Percentiles rank a stretch among this genome's conserved stretches.
phyloP scores from a whole-genome alignment of 2,113 vertebrate genomes.

The Gambusia affinis region DNA sequence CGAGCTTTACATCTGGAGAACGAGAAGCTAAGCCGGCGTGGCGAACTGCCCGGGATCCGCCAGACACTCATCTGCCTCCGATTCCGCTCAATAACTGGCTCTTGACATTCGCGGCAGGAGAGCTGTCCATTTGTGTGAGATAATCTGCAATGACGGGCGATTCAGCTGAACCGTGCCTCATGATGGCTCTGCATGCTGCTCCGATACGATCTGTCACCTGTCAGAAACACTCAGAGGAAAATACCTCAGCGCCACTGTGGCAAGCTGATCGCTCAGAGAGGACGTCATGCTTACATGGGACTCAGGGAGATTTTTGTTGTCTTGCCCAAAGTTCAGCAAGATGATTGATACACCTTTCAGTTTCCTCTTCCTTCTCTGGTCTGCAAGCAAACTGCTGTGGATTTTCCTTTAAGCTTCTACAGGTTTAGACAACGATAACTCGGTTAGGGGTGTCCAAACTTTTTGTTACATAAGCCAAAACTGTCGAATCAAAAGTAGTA shows the following conservation, averaged over 20 bases:
- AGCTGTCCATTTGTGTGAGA: conserved; percentile 43
- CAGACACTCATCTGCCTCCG: conserved; percentile 31
- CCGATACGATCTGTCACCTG: conserved; percentile 61
- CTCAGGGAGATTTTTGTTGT: not conserved
- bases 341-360: not conserved
- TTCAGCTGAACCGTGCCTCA: conserved; percentile 29
- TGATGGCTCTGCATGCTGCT: conserved; percentile 27
- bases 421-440: too few relatives aligned
- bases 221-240: conserved; percentile 47
- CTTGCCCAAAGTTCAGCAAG: conserved; percentile 1
- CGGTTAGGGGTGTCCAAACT: too few relatives aligned
- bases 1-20: conserved; percentile 51
- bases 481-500: too few relatives aligned
- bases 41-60: conserved; percentile 43
- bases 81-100: conserved; percentile 50
- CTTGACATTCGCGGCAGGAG: conserved; percentile 56
- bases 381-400: too few relatives aligned
- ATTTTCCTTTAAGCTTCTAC: too few relatives aligned
- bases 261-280: conserved; percentile 25
- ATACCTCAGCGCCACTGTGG: conserved; percentile 28
- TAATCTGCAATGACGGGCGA: conserved; percentile 39
- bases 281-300: conserved; percentile 20
- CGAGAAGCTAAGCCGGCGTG: conserved; percentile 34
- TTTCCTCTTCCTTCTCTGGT: not conserved
- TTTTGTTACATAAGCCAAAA: too few relatives aligned